These are phyloP conservation scores for Sycophila sp. DNA, from an alignment of 1,140 invertebrate genomes.

Conservation along the genomic window DNA sequence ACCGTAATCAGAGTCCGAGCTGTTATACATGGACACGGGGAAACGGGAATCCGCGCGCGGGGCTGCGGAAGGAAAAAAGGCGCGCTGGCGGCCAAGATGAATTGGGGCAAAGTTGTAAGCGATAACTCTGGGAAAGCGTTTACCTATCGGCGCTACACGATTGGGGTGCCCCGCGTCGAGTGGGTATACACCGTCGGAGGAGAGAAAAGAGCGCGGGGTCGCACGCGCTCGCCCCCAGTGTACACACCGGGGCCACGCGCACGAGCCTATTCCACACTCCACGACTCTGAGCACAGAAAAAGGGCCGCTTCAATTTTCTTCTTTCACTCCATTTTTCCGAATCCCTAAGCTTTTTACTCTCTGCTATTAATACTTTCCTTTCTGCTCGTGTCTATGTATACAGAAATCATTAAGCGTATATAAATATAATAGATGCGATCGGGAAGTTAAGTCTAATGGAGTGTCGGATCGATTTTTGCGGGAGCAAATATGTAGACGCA, in stretches of 20 bases:
- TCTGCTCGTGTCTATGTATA: too few relatives aligned
- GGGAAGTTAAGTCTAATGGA: too few relatives aligned
- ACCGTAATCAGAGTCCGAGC: conserved; percentile 3
- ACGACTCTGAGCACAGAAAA: background rate
- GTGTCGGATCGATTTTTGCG: too few relatives aligned
- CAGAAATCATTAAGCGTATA: too few relatives aligned
- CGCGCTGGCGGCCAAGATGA: conserved; percentile 17
- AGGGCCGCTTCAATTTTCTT: background rate
- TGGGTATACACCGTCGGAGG: background rate
- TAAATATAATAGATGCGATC: too few relatives aligned
- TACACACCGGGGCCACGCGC: background rate
- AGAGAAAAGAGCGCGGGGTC: background rate
- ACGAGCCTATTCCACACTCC: too few relatives aligned
- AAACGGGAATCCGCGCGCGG: background rate
- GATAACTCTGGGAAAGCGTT: conserved; percentile 40
- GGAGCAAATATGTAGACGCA: too few relatives aligned
- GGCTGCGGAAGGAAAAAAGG: background rate
- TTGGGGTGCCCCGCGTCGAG: background rate
- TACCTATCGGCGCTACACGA: conserved; percentile 28
- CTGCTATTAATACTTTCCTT: too few relatives aligned
- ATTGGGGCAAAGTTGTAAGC: conserved; percentile 38
- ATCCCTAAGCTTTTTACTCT: too few relatives aligned
- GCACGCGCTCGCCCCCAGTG: background rate
- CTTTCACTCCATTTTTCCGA: too few relatives aligned
- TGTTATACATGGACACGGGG: background rate